phyloP scores from a whole-genome alignment of 30 jellyfish, hydroid and myxozoan species.

The Aurelia aurita region DNA sequence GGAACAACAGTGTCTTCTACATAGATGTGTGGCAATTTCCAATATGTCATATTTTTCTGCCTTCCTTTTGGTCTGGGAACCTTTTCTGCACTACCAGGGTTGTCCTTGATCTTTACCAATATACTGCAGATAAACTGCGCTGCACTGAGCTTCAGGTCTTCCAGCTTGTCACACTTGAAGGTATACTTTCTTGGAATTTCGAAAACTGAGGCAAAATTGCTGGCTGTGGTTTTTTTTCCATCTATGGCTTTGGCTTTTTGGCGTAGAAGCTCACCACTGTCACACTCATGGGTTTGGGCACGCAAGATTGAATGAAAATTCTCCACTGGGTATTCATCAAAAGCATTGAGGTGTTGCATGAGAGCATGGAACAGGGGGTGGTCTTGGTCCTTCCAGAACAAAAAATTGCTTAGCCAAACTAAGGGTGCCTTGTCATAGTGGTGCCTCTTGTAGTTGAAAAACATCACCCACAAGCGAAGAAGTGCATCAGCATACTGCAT shows the following conservation, averaged over 20 bases:
- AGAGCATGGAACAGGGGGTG: not conserved
- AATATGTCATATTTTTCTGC: too few relatives aligned
- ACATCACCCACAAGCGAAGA: conserved; percentile 12
- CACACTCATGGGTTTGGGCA: not conserved
- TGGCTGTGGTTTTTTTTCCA: too few relatives aligned
- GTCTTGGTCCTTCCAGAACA: not conserved
- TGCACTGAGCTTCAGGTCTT: not conserved
- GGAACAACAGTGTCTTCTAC: too few relatives aligned
- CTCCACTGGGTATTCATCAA: too few relatives aligned
- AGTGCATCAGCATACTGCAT: not conserved
- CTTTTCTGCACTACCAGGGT: too few relatives aligned
- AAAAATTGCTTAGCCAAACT: not conserved
- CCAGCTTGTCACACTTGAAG: too few relatives aligned
- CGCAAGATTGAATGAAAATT: not conserved
- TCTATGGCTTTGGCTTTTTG: not conserved
- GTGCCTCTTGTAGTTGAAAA: conserved; percentile 27
- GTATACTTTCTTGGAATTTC: too few relatives aligned
- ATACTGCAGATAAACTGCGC: not conserved
- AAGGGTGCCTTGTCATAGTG: conserved; percentile 18
- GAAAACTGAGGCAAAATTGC: too few relatives aligned
- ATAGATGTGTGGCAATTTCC: too few relatives aligned
- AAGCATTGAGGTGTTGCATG: not conserved
- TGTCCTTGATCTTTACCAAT: not conserved
- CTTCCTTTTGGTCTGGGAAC: too few relatives aligned
- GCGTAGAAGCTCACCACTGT: not conserved